Conservation (phyloP, 1,140 invertebrate genomes). For the Drosophila subobscura region DNA sequence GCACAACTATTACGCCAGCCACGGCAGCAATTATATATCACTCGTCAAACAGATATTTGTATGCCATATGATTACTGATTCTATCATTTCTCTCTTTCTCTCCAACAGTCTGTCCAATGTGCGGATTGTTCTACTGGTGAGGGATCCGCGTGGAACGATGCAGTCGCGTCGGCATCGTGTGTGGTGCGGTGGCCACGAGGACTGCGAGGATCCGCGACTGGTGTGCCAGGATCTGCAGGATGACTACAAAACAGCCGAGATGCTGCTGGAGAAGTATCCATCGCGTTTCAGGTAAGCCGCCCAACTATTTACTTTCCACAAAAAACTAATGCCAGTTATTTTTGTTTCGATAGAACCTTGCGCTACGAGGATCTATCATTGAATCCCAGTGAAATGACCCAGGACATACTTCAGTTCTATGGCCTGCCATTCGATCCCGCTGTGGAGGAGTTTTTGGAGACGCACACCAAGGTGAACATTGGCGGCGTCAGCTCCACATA, state of each 20-base stretch:
- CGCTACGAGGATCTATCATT: slow-evolving; percentile 94
- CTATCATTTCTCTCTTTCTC: slow-evolving; percentile 16
- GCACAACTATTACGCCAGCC: slow-evolving; percentile 65
- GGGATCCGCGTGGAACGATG: slow-evolving; percentile 93
- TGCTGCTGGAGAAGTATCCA: slow-evolving; percentile 88
- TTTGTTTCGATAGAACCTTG: slow-evolving; percentile 86
- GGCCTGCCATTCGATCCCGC: slow-evolving; percentile 88
- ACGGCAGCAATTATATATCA: slow-evolving; percentile 40
- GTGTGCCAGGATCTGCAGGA: slow-evolving; percentile 92
- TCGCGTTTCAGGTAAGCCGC: slow-evolving; percentile 88
- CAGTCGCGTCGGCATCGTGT: slow-evolving; percentile 92
- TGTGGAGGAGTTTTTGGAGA: slow-evolving; percentile 90
- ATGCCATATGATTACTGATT: slow-evolving; percentile 10
- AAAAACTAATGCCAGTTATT: not conserved
- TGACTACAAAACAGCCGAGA: slow-evolving; percentile 90
- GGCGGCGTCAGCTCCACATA: slow-evolving; percentile 93
- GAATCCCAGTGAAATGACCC: slow-evolving; percentile 88
- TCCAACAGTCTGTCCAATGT: slow-evolving; percentile 87
- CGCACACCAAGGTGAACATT: slow-evolving; percentile 91
- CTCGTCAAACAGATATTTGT: slow-evolving; percentile 24
- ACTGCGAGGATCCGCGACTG: slow-evolving; percentile 90
- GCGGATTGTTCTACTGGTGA: slow-evolving; percentile 90
- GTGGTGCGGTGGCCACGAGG: slow-evolving; percentile 92
- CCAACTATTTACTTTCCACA: not conserved
- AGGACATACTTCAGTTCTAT: slow-evolving; percentile 91